A percentile compares a stretch with the other conserved stretches of the same genome.
These are phyloP conservation scores for Sebastiscus tertius DNA, from an alignment of 2,797 vertebrate species.

Conservation along the genomic window DNA sequence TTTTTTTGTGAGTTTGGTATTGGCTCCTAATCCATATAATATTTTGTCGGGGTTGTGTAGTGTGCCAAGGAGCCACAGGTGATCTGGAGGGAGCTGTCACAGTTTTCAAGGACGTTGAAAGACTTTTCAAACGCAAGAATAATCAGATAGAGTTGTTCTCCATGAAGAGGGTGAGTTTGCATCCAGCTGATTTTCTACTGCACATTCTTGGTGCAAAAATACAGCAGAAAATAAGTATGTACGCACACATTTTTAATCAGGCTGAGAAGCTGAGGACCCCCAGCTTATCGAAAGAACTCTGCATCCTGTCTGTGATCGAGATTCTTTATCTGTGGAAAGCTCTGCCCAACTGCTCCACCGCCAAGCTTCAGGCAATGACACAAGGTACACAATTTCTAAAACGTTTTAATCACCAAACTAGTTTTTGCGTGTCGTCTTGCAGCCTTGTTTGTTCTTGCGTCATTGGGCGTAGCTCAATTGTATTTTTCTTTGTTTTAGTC, in stretches of 20 bases:
- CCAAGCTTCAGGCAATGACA: slow-evolving; percentile 93
- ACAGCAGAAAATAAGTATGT: neutral
- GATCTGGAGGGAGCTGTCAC: slow-evolving; percentile 88
- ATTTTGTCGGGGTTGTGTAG: slow-evolving; percentile 71
- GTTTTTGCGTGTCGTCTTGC: neutral
- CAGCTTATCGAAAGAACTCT: slow-evolving; percentile 88
- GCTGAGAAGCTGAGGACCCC: slow-evolving; percentile 91
- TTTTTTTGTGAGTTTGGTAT: neutral
- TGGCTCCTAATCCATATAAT: neutral
- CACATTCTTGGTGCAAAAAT: neutral
- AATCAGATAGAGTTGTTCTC: slow-evolving; percentile 99
- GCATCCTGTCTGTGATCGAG: slow-evolving; percentile 94
- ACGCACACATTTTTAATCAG: slow-evolving; percentile 68
- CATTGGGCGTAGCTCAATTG: neutral
- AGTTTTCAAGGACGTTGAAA: slow-evolving; percentile 94
- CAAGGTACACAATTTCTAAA: slow-evolving; percentile 82
- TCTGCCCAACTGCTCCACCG: slow-evolving; percentile 92
- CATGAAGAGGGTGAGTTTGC: slow-evolving; percentile 85
- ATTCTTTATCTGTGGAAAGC: slow-evolving; percentile 98
- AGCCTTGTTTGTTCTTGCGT: neutral
- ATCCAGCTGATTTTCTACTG: neutral
- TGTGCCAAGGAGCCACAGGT: slow-evolving; percentile 94
- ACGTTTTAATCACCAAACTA: neutral
- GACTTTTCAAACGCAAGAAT: slow-evolving; percentile 96
- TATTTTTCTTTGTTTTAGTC: slow-evolving; percentile 76